Evolutionary conservation across 2,113 vertebrate genomes (phyloP).

Genomic region (Elaphurus davidianus): DNA sequence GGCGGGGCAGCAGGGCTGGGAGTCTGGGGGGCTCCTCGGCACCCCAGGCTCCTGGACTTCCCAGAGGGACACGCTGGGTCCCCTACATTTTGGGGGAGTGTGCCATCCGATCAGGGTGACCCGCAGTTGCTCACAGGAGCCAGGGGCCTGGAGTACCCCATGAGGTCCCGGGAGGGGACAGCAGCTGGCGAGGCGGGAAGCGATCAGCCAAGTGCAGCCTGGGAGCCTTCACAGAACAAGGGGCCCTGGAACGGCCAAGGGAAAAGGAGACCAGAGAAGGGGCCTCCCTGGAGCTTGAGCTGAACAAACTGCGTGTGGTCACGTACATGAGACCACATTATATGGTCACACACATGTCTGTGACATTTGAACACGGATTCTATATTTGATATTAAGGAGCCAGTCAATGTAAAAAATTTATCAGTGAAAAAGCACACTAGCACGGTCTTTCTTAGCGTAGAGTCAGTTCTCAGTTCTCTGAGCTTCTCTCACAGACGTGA

Average conservation of each 20-base stretch:
- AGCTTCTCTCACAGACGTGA: neutral
- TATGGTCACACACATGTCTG: neutral
- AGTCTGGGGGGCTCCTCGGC: neutral
- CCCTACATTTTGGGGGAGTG: neutral
- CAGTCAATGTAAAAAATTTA: neutral
- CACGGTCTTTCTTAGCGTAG: rapidly evolving
- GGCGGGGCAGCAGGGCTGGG: neutral
- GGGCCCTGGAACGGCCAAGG: neutral
- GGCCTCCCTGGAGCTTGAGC: neutral
- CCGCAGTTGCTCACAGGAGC: neutral
- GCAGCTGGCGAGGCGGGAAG: neutral
- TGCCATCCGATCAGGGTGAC: neutral
- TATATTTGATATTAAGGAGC: neutral
- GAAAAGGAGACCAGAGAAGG: neutral
- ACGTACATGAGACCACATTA: neutral
- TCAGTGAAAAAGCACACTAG: neutral
- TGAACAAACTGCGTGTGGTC: neutral
- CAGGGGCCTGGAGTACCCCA: neutral
- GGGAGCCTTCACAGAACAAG: neutral
- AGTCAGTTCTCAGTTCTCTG: neutral
- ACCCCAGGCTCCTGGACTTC: neutral
- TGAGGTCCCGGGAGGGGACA: neutral
- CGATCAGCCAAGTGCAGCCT: neutral
- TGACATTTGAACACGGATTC: neutral
- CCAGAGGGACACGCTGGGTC: neutral